phyloP scores from a whole-genome alignment of 1,140 invertebrate genomes.

The Aphaenogaster floridana region DNA sequence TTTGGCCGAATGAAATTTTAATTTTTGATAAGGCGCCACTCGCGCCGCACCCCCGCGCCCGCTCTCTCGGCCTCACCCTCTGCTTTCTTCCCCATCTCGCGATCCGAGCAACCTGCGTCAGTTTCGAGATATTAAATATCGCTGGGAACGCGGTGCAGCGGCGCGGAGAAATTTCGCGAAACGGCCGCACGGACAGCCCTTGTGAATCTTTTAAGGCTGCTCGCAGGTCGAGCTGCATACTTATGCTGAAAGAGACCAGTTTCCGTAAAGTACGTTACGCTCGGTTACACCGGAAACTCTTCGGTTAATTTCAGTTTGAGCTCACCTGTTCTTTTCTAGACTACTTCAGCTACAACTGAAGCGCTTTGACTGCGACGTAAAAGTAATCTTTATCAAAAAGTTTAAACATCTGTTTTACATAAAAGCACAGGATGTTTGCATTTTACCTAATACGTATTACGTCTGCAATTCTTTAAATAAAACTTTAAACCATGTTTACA shows the following conservation, averaged over 20 bases:
- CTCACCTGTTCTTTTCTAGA: not conserved
- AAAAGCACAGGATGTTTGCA: not conserved
- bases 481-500: not conserved
- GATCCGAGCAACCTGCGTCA: constrained; percentile 54
- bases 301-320: constrained; percentile 7
- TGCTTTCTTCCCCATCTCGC: constrained; percentile 39
- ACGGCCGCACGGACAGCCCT: constrained; percentile 33
- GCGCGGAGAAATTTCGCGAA: constrained; percentile 45
- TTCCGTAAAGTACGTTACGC: constrained; percentile 21
- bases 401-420: not conserved
- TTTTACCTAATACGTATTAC: not conserved
- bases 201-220: constrained; percentile 64
- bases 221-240: constrained; percentile 8
- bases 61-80: constrained; percentile 66
- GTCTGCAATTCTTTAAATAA: not conserved
- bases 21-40: constrained; percentile 84
- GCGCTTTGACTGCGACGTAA: not conserved
- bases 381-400: not conserved
- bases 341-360: not conserved
- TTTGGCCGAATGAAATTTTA: constrained; percentile 84
- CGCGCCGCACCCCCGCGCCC: constrained; percentile 47
- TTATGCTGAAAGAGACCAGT: constrained; percentile 56
- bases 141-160: constrained; percentile 47
- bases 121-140: constrained; percentile 83
- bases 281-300: constrained; percentile 25